Percentiles rank a stretch among this genome's conserved stretches.
Evolutionary conservation across 2,113 vertebrate genomes (phyloP).

Genomic region (Myodes glareolus): DNA sequence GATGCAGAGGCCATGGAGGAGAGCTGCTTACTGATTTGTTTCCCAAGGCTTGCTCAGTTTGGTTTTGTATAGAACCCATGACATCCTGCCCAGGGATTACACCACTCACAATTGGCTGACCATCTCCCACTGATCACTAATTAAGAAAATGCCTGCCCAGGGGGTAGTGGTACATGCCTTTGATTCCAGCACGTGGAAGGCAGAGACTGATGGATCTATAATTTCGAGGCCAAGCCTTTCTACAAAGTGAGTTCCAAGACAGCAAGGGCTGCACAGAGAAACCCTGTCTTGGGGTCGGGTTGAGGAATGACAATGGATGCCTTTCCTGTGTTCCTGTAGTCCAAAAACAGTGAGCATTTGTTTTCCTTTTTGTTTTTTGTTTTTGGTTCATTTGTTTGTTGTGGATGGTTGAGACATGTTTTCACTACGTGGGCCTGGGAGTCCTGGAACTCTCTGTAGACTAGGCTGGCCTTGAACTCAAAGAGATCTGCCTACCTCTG

Average conservation of each 20-base stretch:
- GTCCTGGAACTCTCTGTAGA: neutral
- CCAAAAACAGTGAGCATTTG: neutral
- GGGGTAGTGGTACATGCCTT: accelerated
- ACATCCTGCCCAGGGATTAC: neutral
- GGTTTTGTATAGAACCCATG: neutral
- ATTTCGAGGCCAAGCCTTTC: neutral
- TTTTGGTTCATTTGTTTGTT: no score
- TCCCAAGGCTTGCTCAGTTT: neutral
- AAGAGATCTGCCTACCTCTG: neutral
- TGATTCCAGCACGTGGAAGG: neutral
- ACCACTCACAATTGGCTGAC: no score
- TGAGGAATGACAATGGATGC: no score
- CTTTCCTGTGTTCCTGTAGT: neutral
- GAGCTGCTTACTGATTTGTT: neutral
- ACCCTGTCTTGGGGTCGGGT: no score
- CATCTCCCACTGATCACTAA: neutral
- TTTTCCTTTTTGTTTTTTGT: no score
- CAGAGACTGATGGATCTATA: neutral
- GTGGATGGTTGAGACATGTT: no score
- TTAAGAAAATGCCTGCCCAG: neutral
- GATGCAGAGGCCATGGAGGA: neutral
- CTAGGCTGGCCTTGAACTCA: no score
- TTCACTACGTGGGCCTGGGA: no score
- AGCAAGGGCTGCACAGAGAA: neutral
- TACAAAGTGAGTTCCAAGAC: neutral